These are phyloP conservation scores for Protonibea diacanthus DNA, from an alignment of 2,797 vertebrate genomes.

Conservation along the genomic window DNA sequence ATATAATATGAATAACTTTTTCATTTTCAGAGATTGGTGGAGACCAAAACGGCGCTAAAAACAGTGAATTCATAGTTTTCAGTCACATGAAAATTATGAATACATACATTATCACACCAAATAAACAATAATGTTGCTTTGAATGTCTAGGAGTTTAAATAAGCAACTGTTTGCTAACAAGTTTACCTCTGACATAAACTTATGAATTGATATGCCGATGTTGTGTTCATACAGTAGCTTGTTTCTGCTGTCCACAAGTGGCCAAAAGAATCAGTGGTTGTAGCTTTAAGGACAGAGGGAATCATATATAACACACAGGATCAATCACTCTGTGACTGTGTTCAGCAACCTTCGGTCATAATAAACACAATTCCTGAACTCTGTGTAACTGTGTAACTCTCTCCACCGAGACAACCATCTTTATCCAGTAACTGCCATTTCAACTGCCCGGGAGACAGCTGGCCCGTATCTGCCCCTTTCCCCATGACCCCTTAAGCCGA, in stretches of 20 bases:
- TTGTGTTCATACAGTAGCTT: background rate
- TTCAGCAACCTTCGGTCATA: background rate
- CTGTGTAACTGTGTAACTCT: slow-evolving; percentile 5
- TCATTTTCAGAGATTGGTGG: too few relatives aligned
- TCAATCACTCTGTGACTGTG: background rate
- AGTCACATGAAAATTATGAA: too few relatives aligned
- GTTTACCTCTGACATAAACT: background rate
- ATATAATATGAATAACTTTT: too few relatives aligned
- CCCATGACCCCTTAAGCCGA: slow-evolving; percentile 66
- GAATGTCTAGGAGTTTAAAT: background rate
- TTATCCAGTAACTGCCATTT: slow-evolving; percentile 50
- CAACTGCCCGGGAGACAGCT: slow-evolving; percentile 75
- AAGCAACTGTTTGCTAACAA: background rate
- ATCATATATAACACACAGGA: background rate
- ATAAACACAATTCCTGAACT: slow-evolving; percentile 10
- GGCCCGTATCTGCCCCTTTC: slow-evolving; percentile 68
- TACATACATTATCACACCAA: too few relatives aligned
- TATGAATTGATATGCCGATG: too few relatives aligned
- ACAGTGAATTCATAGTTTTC: too few relatives aligned
- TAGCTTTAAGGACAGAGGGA: background rate
- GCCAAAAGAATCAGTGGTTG: background rate
- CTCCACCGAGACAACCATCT: slow-evolving; percentile 32
- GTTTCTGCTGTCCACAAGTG: background rate
- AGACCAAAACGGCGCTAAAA: too few relatives aligned
- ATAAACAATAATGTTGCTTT: too few relatives aligned